Evolutionary conservation across 2,888 invertebrate genomes (phyloP).

Genomic region (Matsumyia berberina): DNA sequence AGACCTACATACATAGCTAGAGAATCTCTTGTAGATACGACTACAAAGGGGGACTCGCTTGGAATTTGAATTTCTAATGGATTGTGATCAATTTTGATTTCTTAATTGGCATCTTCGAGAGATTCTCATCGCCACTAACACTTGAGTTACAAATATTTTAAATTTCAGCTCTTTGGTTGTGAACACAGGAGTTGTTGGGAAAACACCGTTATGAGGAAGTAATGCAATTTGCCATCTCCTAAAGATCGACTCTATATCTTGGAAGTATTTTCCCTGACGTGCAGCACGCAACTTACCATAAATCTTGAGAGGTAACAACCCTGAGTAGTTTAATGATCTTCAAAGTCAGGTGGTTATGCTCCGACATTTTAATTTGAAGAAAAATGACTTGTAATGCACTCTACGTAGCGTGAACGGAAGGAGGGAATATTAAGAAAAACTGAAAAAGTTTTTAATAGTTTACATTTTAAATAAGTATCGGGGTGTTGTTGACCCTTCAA

Average conservation of each 20-base stretch:
- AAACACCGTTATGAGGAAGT: not conserved
- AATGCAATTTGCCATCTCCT: not conserved
- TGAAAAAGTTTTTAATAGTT: no score
- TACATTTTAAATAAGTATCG: no score
- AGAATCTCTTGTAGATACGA: constrained; percentile 15
- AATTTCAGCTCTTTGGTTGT: not conserved
- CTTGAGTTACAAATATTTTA: no score
- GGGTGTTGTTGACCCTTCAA: no score
- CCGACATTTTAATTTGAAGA: not conserved
- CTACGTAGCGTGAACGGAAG: not conserved
- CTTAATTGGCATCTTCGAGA: constrained; percentile 10
- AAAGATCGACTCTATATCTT: not conserved
- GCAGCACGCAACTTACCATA: constrained; percentile 11
- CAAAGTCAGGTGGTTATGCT: not conserved
- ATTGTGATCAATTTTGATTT: constrained; percentile 5
- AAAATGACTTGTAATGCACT: no score
- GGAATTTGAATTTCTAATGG: constrained; percentile 34
- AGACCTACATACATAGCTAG: not conserved
- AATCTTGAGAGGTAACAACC: not conserved
- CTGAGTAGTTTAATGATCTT: constrained; percentile 1
- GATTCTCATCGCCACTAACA: constrained; percentile 5
- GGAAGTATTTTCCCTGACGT: not conserved
- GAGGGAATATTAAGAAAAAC: no score
- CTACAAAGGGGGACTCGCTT: constrained; percentile 19
- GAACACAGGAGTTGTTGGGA: no score